Evolutionary conservation across 2,888 invertebrate species (phyloP), one percentile per base, ranked within the genome.

Genomic region (Cryptocephalus moraei): DNA sequence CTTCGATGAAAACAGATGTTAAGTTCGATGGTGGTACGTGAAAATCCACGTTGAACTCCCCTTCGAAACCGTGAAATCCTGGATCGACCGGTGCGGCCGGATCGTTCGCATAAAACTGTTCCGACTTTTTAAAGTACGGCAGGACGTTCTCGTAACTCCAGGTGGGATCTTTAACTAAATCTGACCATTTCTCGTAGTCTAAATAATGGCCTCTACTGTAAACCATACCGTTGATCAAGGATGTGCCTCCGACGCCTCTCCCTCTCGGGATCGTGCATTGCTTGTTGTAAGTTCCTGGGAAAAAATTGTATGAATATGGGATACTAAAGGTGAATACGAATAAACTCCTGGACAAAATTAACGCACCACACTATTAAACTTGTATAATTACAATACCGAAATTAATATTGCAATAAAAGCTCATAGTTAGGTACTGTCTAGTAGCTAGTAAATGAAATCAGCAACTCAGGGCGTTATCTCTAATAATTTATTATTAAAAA

Each of bases 101-200:
- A 32, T 34, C 13, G 13, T 14, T 43, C n/a, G 6, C 31, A 6
- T 33, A 36, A 9, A 33, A 13, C 11, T 43, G 13, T 34, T 33
- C 34, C 10, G 36, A 50, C 47, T 48, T 50, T 36, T 50, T 50
- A 45, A 50, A 52, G 32, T 77, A 78, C 1, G 74, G 74, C 10
- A 77, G 62, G 6, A 70, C 76, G 0, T 81, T 78, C 1, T 72
- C 59, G 58, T 80, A 81, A 3, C 82, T 75, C 77, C 77, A 68
- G 8, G 63, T 64, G 33, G 41, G 41, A 42, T 62, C 63, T 11
- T 63, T 62, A 6, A 63, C 53, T 14, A 54, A 39, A 0, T 57
- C 56, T 8, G 67, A 73, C 76, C 75, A 77, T 8, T 56, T 49
- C 52, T 75, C 70, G 54, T 70, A 76, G 53, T 75, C 74, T 10